Conservation (phyloP, 1,140 invertebrate species). For the Listronotus bonariensis region DNA sequence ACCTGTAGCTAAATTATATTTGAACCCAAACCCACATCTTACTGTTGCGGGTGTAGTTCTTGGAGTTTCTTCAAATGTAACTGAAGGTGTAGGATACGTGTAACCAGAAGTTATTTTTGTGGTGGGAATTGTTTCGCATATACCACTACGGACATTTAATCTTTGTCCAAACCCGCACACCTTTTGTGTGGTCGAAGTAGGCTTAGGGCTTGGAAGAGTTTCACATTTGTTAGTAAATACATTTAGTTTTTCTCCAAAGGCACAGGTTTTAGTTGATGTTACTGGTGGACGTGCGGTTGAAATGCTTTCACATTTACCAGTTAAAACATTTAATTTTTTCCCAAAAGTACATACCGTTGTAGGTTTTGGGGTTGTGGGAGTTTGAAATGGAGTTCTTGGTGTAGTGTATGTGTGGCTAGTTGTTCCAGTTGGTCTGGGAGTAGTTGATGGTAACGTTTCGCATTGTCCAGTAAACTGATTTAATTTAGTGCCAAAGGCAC, state of each 20-base stretch:
- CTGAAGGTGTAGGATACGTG: background rate
- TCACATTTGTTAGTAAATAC: slow-evolving; percentile 10
- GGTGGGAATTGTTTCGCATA: background rate
- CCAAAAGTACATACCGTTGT: slow-evolving; percentile 33
- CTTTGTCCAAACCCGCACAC: too few relatives aligned
- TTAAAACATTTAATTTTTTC: slow-evolving; percentile 17
- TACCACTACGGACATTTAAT: background rate
- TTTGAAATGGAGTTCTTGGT: background rate
- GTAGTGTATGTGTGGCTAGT: slow-evolving; percentile 1
- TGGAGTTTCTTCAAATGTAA: background rate
- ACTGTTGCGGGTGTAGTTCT: background rate
- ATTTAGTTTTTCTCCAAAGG: background rate
- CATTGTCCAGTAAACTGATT: slow-evolving; percentile 20
- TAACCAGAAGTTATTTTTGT: slow-evolving; percentile 3
- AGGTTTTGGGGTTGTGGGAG: slow-evolving; percentile 5
- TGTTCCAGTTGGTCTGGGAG: background rate
- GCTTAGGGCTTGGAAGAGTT: background rate
- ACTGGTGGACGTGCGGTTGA: slow-evolving; percentile 10
- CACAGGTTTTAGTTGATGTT: slow-evolving; percentile 12
- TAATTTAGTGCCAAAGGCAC: slow-evolving; percentile 8
- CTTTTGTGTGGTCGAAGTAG: too few relatives aligned
- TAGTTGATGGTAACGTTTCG: slow-evolving; percentile 2
- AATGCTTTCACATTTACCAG: slow-evolving; percentile 8
- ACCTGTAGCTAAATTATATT: background rate
- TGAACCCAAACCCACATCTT: slow-evolving; percentile 4